A percentile compares a stretch with the other conserved stretches of the same genome.
Conservation (phyloP, 2,113 vertebrate genomes). For the Cavia porcellus region DNA sequence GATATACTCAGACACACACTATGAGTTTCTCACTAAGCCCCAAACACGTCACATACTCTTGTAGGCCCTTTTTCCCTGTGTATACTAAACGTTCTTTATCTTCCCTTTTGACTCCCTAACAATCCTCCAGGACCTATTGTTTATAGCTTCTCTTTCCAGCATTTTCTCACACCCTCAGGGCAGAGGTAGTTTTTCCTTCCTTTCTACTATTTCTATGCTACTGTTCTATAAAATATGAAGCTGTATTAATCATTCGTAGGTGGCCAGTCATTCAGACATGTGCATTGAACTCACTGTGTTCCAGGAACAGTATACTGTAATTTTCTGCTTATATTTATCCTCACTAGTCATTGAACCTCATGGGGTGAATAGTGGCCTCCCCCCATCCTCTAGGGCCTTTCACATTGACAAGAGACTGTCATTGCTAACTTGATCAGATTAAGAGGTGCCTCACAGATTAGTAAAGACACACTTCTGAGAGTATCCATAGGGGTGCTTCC, state of each 20-base stretch:
- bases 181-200: neutral
- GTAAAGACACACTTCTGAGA: neutral
- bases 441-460: neutral
- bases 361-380: neutral
- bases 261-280: neutral
- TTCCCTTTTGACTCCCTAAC: neutral
- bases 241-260: neutral
- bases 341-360: neutral
- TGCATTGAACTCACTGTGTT: neutral
- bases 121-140: neutral
- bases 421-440: neutral
- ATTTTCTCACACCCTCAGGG: neutral
- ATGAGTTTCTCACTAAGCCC: no score
- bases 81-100: neutral
- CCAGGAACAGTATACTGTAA: neutral
- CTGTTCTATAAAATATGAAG: neutral
- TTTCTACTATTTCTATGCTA: neutral
- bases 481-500: neutral
- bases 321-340: neutral
- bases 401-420: neutral
- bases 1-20: rapidly evolving
- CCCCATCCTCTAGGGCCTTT: neutral
- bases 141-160: neutral
- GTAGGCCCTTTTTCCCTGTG: no score
- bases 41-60: neutral